A percentile compares a stretch with the other conserved stretches of the same genome.
Evolutionary conservation across 2,797 vertebrate genomes (phyloP).

Genomic region (Neoniphon sammara): DNA sequence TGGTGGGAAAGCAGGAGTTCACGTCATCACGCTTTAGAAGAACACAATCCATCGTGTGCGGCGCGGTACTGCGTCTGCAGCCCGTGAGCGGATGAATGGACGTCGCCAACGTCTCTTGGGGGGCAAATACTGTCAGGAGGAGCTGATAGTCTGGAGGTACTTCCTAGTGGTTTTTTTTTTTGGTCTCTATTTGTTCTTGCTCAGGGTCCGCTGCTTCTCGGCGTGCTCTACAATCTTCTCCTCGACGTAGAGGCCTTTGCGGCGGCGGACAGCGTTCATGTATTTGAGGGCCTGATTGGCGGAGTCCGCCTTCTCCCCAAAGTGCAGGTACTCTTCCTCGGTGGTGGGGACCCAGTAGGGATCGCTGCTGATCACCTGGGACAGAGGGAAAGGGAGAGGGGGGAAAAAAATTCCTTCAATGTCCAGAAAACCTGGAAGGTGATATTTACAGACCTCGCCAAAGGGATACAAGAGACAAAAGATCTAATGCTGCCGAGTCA

Average conservation of each 20-base stretch:
- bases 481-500: too few species aligned
- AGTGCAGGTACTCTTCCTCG: constrained; percentile 97
- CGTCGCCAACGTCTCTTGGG: neutral
- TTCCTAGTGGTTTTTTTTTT: neutral
- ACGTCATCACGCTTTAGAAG: neutral
- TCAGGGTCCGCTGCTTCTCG: constrained; percentile 95
- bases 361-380: constrained; percentile 90
- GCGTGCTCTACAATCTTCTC: constrained; percentile 96
- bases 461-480: too few species aligned
- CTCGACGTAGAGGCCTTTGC: constrained; percentile 95
- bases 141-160: neutral
- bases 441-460: too few species aligned
- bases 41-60: neutral
- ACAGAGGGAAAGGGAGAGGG: constrained; percentile 2
- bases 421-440: too few species aligned
- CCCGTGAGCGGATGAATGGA: neutral
- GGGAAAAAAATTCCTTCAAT: too few species aligned
- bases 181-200: constrained; percentile 90
- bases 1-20: too few species aligned
- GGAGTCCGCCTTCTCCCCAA: constrained; percentile 95
- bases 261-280: constrained; percentile 91
- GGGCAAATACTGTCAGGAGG: neutral
- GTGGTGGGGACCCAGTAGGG: constrained; percentile 98
- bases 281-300: constrained; percentile 95
- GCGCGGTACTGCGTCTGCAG: neutral